These are phyloP conservation scores for Cyclophora punctaria DNA, from an alignment of 2,888 invertebrate species.

Conservation along the genomic window DNA sequence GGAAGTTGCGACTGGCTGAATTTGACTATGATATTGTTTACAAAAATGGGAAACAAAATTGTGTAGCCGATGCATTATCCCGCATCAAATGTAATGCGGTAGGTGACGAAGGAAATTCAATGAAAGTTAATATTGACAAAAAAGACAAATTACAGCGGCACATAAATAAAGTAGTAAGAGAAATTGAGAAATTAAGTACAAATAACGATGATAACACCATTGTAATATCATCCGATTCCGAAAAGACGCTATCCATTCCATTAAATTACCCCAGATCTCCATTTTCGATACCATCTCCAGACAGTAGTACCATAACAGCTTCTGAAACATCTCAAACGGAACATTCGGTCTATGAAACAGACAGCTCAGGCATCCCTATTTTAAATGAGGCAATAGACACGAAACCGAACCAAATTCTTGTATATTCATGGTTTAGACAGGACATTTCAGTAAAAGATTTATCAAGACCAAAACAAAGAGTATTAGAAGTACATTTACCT, in stretches of 20 bases:
- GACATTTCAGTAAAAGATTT: not conserved
- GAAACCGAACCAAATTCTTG: conserved; percentile 14
- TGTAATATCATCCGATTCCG: too few relatives aligned
- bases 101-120: not conserved
- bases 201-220: not conserved
- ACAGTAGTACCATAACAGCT: too few relatives aligned
- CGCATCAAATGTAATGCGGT: conserved; percentile 1
- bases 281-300: too few relatives aligned
- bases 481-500: conserved; percentile 2
- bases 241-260: too few relatives aligned
- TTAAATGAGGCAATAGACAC: conserved; percentile 10
- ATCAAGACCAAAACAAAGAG: conserved; percentile 1
- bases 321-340: too few relatives aligned
- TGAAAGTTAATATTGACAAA: conserved; percentile 6
- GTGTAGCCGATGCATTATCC: conserved; percentile 7
- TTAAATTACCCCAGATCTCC: too few relatives aligned
- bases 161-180: not conserved
- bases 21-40: conserved; percentile 3
- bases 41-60: conserved; percentile 3
- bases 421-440: not conserved
- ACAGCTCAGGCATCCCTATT: conserved; percentile 1
- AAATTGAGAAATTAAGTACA: not conserved
- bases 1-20: conserved; percentile 3
- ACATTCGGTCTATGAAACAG: too few relatives aligned
- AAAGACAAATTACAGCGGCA: not conserved